Base-by-base conservation (phyloP, 2,113 vertebrate species). In the Xiphias gladius region DNA sequence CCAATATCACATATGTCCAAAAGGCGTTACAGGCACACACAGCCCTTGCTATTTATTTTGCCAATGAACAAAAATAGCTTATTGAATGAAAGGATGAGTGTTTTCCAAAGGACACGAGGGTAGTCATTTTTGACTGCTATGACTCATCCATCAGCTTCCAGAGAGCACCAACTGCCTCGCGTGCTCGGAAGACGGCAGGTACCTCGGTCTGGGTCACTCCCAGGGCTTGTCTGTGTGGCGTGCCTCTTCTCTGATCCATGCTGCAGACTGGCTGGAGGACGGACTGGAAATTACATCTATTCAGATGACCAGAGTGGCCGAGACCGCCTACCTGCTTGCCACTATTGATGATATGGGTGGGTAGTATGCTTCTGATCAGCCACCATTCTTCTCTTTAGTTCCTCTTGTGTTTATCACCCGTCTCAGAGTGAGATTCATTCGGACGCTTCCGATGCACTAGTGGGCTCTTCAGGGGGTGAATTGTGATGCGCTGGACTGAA, bases 341-440 rank as follows among this genome's bases (percentile, higher is more conserved):
- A 90, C 96, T 14, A 81, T 97, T 88, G 97, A 98, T 95, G 96
- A 97, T 73, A 96, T 95, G 92, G 97, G 97, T 98, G 85, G 6
- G 88, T 83, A 19, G 9, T 8, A 2, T 0, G 0, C 9, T 30
- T 35, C 48, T 35, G n/a, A 64, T 57, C 20, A 7, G 26, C 5
- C 39, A 32, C 2, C 48, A 10, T 59, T 30, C 17, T 67, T 32
- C n/a, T 28, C 2, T 24, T 57, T 10, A 65, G 4, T 22, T 35
- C 14, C 39, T 20, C 4, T 30, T 46, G 2, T 59, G 19, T 61
- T 43, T 32, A 48, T 46, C 16, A 30, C 62, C 24, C 0, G n/a
- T 2, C 14, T 32, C 43, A 71, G 43, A 73, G 4, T n/a, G 10
- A 50, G 14, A 48, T 74, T 77, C 14, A 48, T 39, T 61, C 32